A percentile compares a stretch with the other conserved stretches of the same genome.
Evolutionary conservation across 2,113 vertebrate species (phyloP).

Genomic region (Typhlomys cinereus): DNA sequence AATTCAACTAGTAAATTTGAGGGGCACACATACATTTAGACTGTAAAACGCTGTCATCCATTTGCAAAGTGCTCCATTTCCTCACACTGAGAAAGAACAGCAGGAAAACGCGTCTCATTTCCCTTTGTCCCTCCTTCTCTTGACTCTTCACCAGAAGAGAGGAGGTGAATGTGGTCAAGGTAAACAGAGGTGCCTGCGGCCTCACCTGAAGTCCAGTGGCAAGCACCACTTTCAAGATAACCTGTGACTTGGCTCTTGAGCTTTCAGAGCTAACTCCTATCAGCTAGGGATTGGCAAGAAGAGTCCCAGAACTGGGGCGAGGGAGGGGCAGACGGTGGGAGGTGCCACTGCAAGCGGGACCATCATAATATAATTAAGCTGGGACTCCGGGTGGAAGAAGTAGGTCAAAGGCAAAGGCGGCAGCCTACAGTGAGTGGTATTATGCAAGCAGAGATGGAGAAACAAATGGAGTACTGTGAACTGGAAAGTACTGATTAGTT

Average conservation of each 20-base stretch:
- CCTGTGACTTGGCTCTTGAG: not conserved
- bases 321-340: not conserved
- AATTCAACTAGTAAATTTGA: not conserved
- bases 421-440: not conserved
- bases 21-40: not conserved
- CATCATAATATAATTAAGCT: not conserved
- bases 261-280: not conserved
- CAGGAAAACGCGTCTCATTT: not conserved
- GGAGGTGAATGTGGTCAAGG: not conserved
- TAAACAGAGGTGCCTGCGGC: not conserved
- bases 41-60: not conserved
- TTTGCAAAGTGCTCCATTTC: not conserved
- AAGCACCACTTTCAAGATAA: not conserved
- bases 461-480: not conserved
- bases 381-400: not conserved
- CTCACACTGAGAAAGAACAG: not conserved
- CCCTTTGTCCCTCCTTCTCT: not conserved
- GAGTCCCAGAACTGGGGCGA: not conserved
- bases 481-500: not conserved
- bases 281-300: not conserved
- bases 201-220: not conserved
- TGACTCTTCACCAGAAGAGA: not conserved
- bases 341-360: not conserved
- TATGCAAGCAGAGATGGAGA: not conserved
- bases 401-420: conserved; percentile 25